Evolutionary conservation across 2,888 invertebrate genomes (phyloP).

Genomic region (Pocota personata): DNA sequence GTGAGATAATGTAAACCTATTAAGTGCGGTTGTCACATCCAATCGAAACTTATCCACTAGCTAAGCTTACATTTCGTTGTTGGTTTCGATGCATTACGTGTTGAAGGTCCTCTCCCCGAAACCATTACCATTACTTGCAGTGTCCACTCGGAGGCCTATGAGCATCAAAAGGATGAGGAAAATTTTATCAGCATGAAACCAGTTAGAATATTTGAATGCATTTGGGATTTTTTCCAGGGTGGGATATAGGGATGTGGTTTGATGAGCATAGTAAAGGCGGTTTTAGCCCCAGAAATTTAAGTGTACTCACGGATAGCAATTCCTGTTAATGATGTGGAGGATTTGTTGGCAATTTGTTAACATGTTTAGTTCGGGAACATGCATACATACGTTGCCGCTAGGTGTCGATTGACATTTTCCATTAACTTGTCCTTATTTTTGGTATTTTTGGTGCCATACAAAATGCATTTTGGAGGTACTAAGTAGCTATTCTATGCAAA

Average conservation of each 20-base stretch:
- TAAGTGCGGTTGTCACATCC: conserved; percentile 70
- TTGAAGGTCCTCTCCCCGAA: conserved; percentile 27
- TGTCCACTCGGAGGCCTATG: background rate
- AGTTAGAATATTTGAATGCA: conserved; percentile 33
- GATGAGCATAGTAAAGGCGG: background rate
- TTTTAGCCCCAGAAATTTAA: background rate
- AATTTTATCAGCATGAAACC: conserved; percentile 43
- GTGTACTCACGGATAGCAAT: conserved; percentile 5
- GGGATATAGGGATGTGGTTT: background rate
- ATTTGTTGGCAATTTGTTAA: conserved; percentile 41
- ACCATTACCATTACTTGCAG: conserved; percentile 44
- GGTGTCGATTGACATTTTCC: background rate
- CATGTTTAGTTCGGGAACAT: background rate
- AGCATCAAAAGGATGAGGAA: background rate
- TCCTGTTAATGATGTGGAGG: conserved; percentile 50
- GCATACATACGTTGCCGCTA: background rate
- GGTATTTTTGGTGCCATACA: background rate
- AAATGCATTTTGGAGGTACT: no score
- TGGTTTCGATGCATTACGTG: conserved; percentile 44
- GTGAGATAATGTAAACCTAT: conserved; percentile 66
- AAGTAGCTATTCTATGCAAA: no score
- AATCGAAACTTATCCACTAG: conserved; percentile 62
- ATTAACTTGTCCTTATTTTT: conserved; percentile 17
- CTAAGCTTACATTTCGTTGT: conserved; percentile 34
- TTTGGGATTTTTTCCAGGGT: conserved; percentile 12